Evolutionary conservation across 30 jellyfish, hydroid and myxozoan genomes (phyloP).

Genomic region (Clytia hemisphaerica): DNA sequence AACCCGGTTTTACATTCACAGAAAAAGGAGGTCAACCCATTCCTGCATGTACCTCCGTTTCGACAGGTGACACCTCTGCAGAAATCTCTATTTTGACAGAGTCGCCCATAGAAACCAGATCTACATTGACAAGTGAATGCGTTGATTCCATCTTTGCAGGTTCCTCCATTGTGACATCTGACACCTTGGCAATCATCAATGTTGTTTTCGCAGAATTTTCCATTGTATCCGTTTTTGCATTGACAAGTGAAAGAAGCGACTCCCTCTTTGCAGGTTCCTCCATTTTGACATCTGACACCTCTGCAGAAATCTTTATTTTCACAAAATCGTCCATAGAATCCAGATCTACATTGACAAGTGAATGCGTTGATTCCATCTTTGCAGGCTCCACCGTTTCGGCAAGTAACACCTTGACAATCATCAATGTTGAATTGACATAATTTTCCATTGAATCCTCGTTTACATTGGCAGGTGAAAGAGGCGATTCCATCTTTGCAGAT

Average conservation of each 20-base stretch:
- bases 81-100: too few relatives aligned
- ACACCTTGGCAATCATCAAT: conserved; percentile 78
- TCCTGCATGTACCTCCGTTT: too few relatives aligned
- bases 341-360: conserved; percentile 71
- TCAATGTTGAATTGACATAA: conserved; percentile 73
- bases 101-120: conserved; percentile 86
- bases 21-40: too few relatives aligned
- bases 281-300: conserved; percentile 72
- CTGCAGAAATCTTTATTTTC: too few relatives aligned
- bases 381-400: conserved; percentile 85
- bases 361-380: conserved; percentile 72
- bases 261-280: conserved; percentile 75
- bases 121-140: conserved; percentile 66
- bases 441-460: conserved; percentile 67
- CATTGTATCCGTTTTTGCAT: conserved; percentile 77
- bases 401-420: conserved; percentile 66
- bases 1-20: too few relatives aligned
- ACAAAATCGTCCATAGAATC: conserved; percentile 89
- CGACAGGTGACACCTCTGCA: too few relatives aligned
- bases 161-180: conserved; percentile 81
- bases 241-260: conserved; percentile 69
- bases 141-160: conserved; percentile 79
- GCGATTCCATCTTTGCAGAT: conserved; percentile 70
- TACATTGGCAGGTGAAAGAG: conserved; percentile 79
- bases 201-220: conserved; percentile 64